Evolutionary conservation across 2,888 invertebrate genomes (phyloP), one percentile per base, ranked within the genome.

Genomic region (Thera britannica): DNA sequence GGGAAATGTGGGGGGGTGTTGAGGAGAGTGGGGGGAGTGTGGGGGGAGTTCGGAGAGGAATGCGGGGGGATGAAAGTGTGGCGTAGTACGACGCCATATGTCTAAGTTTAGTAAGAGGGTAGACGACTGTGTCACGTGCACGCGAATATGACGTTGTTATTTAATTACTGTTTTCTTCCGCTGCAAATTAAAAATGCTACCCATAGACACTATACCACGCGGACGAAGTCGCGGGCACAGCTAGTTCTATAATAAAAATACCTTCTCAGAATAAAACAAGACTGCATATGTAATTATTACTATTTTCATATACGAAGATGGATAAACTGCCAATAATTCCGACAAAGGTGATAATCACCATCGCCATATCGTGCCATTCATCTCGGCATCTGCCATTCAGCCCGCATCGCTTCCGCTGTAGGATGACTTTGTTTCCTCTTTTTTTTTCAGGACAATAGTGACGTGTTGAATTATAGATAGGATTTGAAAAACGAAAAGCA

Each of bases 341-440:
- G 77, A 71, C 65, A 70, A 64, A 69, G 72, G 68, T 72, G 70
- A 78, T 80, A 75, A 82, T 80, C 75, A 72, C 70, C 71, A 75
- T 67, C 71, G 72, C 75, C 74, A 73, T 78, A 79, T 72, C 76
- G 70, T 58, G 44, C 71, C 64, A 75, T 78, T 77, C 76, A 77
- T 79, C 75, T 71, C 65, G 73, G 65, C 73, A 77, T 77, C 80
- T 80, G 79, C 75, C 81, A 76, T 73, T 79, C 77, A 76, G 61
- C 83, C 83, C 82, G 80, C 81, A 82, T 81, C 68, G 73, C 71
- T 72, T 75, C 54, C 68, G 48, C 49, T 61, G 72, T 80, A 81
- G 77, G 80, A 74, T 79, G 78, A 58, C 78, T 72, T 72, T 57
- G 36, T 38, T 64, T 23, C 23, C 36, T 64, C 35, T 2, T 36